A percentile compares a stretch with the other conserved stretches of the same genome.
These are phyloP conservation scores for Hofmannophila pseudospretella DNA, from an alignment of 2,888 invertebrate species.

Conservation along the genomic window DNA sequence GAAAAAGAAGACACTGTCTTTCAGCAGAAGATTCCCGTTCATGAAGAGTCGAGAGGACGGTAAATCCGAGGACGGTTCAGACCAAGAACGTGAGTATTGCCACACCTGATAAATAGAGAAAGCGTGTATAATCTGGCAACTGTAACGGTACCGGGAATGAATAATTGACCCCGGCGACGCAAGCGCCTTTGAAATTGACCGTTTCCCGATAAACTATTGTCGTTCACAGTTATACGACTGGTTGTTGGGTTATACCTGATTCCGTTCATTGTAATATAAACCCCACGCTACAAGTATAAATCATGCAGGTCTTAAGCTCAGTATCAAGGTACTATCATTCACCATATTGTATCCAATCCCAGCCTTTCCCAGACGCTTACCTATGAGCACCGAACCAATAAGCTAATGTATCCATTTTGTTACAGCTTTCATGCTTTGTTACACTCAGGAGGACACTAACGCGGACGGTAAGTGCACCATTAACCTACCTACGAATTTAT, in stretches of 20 bases:
- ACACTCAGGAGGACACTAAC: conserved; percentile 94
- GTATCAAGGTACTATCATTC: no score
- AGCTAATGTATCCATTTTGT: conserved; percentile 70
- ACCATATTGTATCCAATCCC: no score
- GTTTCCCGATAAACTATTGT: no score
- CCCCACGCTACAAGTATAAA: no score
- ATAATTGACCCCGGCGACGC: no score
- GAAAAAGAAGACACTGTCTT: conserved; percentile 98
- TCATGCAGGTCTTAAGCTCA: no score
- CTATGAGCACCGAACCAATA: conserved; percentile 11
- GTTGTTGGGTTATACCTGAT: no score
- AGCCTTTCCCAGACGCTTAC: neutral
- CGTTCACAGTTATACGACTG: no score
- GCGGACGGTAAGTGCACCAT: conserved; percentile 87
- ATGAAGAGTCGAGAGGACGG: conserved; percentile 99
- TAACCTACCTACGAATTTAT: conserved; percentile 19
- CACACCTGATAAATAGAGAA: neutral
- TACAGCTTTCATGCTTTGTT: conserved; percentile 96
- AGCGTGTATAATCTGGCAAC: no score
- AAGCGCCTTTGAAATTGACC: no score
- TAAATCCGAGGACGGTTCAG: conserved; percentile 97
- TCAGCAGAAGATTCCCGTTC: conserved; percentile 98
- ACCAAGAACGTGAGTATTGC: conserved; percentile 95
- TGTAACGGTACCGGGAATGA: no score
- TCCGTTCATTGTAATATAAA: no score